Conservation (phyloP, 2,797 vertebrate genomes). For the Xenopus petersii region DNA sequence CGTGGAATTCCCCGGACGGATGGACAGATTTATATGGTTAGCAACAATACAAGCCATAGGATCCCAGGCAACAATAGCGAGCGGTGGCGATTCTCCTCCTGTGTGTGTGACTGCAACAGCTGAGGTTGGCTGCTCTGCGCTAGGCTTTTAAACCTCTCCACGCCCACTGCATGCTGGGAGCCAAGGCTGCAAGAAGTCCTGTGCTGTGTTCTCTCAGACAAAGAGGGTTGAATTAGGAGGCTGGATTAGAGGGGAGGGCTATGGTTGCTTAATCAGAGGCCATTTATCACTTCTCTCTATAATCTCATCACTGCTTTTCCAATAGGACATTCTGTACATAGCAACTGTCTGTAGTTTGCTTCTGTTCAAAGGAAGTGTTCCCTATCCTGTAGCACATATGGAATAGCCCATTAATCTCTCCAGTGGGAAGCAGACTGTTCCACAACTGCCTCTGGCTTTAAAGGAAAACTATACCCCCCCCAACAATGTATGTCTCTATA, state of each 20-base stretch:
- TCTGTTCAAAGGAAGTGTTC: background rate
- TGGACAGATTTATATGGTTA: constrained; percentile 4
- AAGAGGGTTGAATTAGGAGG: constrained; percentile 20
- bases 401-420: background rate
- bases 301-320: constrained; percentile 9
- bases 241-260: constrained; percentile 11
- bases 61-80: constrained; percentile 23
- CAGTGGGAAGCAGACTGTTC: background rate
- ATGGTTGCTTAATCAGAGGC: constrained; percentile 23
- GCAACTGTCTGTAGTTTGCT: constrained; percentile 1
- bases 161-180: constrained; percentile 19
- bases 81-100: background rate
- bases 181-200: constrained; percentile 21
- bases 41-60: constrained; percentile 11
- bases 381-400: no score
- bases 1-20: background rate
- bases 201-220: background rate
- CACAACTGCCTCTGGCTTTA: background rate
- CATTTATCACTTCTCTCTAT: constrained; percentile 32
- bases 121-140: constrained; percentile 21
- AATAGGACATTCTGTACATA: background rate
- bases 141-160: constrained; percentile 32
- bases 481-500: no score
- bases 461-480: no score
- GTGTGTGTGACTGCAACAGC: constrained; percentile 40